Evolutionary conservation across 2,113 vertebrate genomes (phyloP).

Genomic region (Brachyistius frenatus): DNA sequence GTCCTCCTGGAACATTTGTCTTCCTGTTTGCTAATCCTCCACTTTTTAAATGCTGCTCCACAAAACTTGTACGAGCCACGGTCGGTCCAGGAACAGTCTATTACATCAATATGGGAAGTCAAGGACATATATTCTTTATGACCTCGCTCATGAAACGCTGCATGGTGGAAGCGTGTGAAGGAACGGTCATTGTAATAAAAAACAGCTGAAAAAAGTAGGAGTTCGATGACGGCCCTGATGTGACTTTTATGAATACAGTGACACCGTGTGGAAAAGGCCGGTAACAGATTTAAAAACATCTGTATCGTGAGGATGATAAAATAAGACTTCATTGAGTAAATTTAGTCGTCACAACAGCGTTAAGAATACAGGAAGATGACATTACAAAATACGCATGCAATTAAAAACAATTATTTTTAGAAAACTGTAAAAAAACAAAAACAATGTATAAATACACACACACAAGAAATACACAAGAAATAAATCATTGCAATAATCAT

Average conservation of each 20-base stretch:
- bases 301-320: no score
- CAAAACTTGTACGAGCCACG: constrained; percentile 40
- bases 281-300: constrained; percentile 20
- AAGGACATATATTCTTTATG: constrained; percentile 56
- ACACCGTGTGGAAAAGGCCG: constrained; percentile 65
- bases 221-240: constrained; percentile 6
- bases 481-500: no score
- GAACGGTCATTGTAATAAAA: constrained; percentile 30
- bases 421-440: no score
- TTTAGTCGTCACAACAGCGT: no score
- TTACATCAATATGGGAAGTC: constrained; percentile 44
- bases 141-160: constrained; percentile 32
- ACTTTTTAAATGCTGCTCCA: constrained; percentile 47
- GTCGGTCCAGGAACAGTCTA: constrained; percentile 23
- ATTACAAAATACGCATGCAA: no score
- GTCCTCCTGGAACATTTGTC: constrained; percentile 66
- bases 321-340: no score
- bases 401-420: no score
- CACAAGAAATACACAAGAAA: no score
- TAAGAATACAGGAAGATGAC: no score
- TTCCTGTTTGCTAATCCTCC: constrained; percentile 51
- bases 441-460: no score
- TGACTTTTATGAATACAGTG: constrained; percentile 58
- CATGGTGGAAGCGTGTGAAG: constrained; percentile 6
- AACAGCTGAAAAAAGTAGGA: not conserved